Base-by-base conservation (phyloP, 2,797 vertebrate genomes). In the Sparus aurata region DNA sequence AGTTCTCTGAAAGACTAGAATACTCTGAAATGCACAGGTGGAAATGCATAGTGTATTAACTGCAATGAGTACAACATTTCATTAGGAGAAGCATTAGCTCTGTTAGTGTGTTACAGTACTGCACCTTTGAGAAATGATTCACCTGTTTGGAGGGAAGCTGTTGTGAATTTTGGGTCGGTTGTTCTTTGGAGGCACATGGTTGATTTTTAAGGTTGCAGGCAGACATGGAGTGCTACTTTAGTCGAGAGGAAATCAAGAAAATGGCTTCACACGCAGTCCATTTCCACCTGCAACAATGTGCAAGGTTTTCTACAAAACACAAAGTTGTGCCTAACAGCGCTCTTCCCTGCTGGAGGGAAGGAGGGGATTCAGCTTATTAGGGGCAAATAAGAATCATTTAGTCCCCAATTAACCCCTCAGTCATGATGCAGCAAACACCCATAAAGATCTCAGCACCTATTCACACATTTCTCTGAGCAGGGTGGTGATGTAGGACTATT, bases 161-260 rank as follows among this genome's bases (percentile, higher is more conserved):
- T 69, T 2, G 59, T 64, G n/a, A 69, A 55, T 79, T 89, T 79
- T 73, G 77, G 58, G 73, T 90, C 82, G 49, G 78, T 84, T 85
- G 73, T 85, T 89, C 62, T 83, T 77, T 81, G 50, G 86, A 94
- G 92, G 92, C 94, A 94, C 92, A 83, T 53, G 85, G 92, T 90
- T 85, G 83, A 89, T 85, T 88, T 90, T 91, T 74, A 86, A 84
- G 74, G 89, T 83, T 88, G 89, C 89, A 93, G 89, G 83, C 73
- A 87, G 86, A 91, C 77, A 86, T 85, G 91, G 82, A 92, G 83
- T 74, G 89, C 66, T 67, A 66, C 72, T 77, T 63, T 52, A 69
- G 17, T 72, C 0, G 0, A 49, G 50, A 69, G 45, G 27, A 76
- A 54, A 64, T 77, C 60, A 58, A 79, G 60, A 69, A 81, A 75